Conservation (phyloP, 2,797 vertebrate species). For the Chaunax sp. region DNA sequence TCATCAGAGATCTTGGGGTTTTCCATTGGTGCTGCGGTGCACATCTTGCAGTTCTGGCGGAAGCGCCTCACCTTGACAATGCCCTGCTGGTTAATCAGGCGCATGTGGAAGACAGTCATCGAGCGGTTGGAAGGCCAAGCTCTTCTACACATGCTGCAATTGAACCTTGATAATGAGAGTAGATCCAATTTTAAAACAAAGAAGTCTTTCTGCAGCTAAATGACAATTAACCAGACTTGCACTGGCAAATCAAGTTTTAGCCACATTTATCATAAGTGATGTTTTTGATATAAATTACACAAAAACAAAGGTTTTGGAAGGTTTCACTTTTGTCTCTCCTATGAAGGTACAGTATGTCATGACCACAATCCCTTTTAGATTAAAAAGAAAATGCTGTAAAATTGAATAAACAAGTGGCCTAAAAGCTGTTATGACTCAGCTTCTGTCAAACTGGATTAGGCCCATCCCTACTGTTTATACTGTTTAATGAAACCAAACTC, state of each 20-base stretch:
- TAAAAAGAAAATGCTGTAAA: too few relatives aligned
- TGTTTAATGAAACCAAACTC: too few relatives aligned
- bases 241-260: not conserved
- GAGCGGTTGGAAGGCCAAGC: constrained; percentile 75
- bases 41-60: constrained; percentile 72
- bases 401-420: too few relatives aligned
- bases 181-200: not conserved
- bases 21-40: constrained; percentile 42
- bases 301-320: too few relatives aligned
- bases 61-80: constrained; percentile 60
- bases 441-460: too few relatives aligned
- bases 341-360: too few relatives aligned
- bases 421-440: too few relatives aligned
- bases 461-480: too few relatives aligned
- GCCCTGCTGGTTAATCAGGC: constrained; percentile 23
- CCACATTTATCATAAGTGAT: not conserved
- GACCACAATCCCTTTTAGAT: too few relatives aligned
- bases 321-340: too few relatives aligned
- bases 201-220: not conserved
- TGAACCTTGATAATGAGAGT: constrained; percentile 62
- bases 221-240: not conserved
- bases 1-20: constrained; percentile 7
- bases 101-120: constrained; percentile 76
- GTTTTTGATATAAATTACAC: not conserved
- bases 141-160: constrained; percentile 66